Evolutionary conservation across 2,888 invertebrate species (phyloP), one percentile per base, ranked within the genome.

Genomic region (Saturnia pavonia): DNA sequence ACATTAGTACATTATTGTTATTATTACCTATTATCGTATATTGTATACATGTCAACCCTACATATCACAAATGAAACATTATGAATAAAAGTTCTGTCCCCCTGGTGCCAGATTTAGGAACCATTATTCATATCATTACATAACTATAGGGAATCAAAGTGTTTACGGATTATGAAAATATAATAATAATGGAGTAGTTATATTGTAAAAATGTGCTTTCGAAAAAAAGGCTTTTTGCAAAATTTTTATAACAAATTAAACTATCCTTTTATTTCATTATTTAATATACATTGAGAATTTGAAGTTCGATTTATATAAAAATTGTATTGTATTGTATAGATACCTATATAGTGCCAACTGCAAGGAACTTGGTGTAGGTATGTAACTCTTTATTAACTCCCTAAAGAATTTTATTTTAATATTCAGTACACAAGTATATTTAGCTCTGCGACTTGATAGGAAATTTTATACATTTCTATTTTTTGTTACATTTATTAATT

Each of bases 41-140:
- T 54, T 9, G 22, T 54, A 69, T 84, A 88, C 89, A 89, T 89
- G 88, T 89, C 89, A 85, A 84, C 79, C 77, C 77, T 80, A 89
- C 89, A 89, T 89, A 89, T 89, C 89, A 86, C 75, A 77, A 76
- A 71, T 72, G 6, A 34, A 34, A 34, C 75, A 75, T 78, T 76
- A 75, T 71, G 72, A 74, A 77, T 77, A 73, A 68, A 69, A 73
- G 72, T 68, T 77, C 76, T 81, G 82, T 85, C 88, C 87, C 85
- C 81, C 78, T 82, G 83, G 88, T 87, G 88, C 87, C 86, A 88
- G 76, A 81, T 80, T 74, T 80, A 83, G 78, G 81, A 83, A 83
- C 84, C 85, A 60, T 9, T 60, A 43, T 67, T 68, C 45, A 60
- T 51, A 40, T 65, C 40, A 65, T 65, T 65, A 65, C 9, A 8